These are phyloP conservation scores for Drosophila pseudoobscura DNA, from an alignment of 1,140 invertebrate species.

Conservation along the genomic window DNA sequence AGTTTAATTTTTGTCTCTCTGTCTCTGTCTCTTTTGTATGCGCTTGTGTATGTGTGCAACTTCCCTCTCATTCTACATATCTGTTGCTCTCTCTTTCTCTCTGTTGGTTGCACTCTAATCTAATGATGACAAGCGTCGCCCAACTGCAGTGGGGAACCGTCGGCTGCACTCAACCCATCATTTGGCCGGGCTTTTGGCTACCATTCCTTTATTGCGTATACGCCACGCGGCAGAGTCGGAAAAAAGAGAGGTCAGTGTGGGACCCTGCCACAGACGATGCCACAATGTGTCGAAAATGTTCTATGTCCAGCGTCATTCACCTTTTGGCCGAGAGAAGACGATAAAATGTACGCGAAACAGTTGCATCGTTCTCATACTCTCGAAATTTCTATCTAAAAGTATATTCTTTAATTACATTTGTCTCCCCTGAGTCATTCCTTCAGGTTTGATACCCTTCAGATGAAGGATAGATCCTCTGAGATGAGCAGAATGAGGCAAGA, in stretches of 20 bases:
- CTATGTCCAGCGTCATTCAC: slow-evolving; percentile 38
- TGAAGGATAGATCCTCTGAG: slow-evolving; percentile 9
- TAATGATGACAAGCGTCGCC: slow-evolving; percentile 74
- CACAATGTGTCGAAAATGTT: slow-evolving; percentile 58
- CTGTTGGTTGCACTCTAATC: slow-evolving; percentile 64
- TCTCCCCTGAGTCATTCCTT: slow-evolving; percentile 15
- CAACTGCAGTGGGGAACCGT: slow-evolving; percentile 15
- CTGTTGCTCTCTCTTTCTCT: neutral
- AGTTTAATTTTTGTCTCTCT: slow-evolving; percentile 73
- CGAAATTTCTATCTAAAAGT: neutral
- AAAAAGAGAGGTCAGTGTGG: too few species aligned
- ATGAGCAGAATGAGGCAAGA: too few species aligned
- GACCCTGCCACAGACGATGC: slow-evolving; percentile 10
- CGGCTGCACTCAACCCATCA: slow-evolving; percentile 3
- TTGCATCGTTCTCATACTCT: neutral
- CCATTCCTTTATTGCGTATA: slow-evolving; percentile 62
- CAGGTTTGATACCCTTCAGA: slow-evolving; percentile 26
- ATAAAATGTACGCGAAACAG: slow-evolving; percentile 36
- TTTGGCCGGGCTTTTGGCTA: slow-evolving; percentile 15
- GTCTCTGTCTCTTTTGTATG: slow-evolving; percentile 3
- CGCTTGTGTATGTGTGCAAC: neutral
- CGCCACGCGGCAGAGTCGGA: slow-evolving; percentile 22
- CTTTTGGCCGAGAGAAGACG: slow-evolving; percentile 36
- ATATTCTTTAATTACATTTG: slow-evolving; percentile 5
- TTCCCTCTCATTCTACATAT: neutral